These are phyloP conservation scores for Hedychridium roseum DNA, from an alignment of 2,888 invertebrate genomes.

Conservation along the genomic window DNA sequence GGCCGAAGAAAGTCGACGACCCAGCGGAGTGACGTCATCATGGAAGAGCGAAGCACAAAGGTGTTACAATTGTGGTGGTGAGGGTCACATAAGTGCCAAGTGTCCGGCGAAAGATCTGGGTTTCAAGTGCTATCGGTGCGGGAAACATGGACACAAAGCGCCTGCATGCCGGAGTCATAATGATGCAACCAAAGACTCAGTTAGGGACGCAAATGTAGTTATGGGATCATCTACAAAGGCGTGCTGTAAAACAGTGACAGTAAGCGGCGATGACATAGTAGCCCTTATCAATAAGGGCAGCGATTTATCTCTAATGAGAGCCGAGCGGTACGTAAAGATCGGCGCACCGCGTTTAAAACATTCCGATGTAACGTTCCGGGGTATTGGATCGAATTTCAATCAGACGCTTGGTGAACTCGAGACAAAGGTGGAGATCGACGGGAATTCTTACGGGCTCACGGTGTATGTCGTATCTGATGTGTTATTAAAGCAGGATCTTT, in stretches of 20 bases:
- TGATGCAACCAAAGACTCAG: not conserved
- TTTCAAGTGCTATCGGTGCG: conserved; percentile 33
- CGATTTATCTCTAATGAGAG: conserved; percentile 17
- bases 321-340: conserved; percentile 7
- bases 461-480: conserved; percentile 16
- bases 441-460: conserved; percentile 4
- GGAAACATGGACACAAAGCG: conserved; percentile 30
- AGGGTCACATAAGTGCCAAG: conserved; percentile 19
- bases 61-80: conserved; percentile 34
- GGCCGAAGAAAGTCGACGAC: conserved; percentile 3
- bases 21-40: conserved; percentile 1
- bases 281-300: conserved; percentile 27
- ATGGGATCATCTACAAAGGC: conserved; percentile 5
- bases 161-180: conserved; percentile 12
- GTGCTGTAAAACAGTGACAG: conserved; percentile 4
- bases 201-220: not conserved
- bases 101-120: conserved; percentile 28
- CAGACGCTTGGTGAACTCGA: conserved; percentile 14
- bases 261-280: not conserved
- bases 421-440: conserved; percentile 10
- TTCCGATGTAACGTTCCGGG: conserved; percentile 9
- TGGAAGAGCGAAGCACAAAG: not conserved
- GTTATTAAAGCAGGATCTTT: conserved; percentile 13
- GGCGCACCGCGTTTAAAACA: conserved; percentile 10
- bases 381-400: conserved; percentile 14